Percentiles rank a stretch among this genome's conserved stretches.
These are phyloP conservation scores for Tholera decimalis DNA, from an alignment of 2,888 invertebrate species.

Conservation along the genomic window DNA sequence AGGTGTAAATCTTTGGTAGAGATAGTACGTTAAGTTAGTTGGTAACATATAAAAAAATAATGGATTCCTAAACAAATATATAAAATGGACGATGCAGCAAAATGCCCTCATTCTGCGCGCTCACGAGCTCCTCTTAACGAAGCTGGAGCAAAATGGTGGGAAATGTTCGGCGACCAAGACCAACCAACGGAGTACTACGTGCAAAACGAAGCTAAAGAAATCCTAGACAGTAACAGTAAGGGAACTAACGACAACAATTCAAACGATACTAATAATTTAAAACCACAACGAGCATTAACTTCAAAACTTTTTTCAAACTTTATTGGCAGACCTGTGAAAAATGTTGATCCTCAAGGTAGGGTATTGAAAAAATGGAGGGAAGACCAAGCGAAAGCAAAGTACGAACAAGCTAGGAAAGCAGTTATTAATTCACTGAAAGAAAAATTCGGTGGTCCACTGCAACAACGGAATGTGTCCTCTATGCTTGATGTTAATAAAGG, in stretches of 20 bases:
- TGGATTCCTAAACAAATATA: neutral
- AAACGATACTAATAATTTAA: constrained; percentile 66
- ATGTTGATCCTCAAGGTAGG: constrained; percentile 76
- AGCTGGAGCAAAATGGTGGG: constrained; percentile 80
- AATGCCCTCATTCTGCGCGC: constrained; percentile 77
- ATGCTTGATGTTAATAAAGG: constrained; percentile 72
- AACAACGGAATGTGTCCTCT: constrained; percentile 71
- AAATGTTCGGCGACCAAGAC: constrained; percentile 70
- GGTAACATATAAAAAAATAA: neutral
- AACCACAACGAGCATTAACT: constrained; percentile 66
- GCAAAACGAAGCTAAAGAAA: constrained; percentile 60
- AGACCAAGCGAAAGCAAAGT: constrained; percentile 79
- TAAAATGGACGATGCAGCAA: constrained; percentile 72
- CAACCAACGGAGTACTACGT: constrained; percentile 49
- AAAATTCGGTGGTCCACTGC: constrained; percentile 76
- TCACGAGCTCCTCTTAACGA: constrained; percentile 84
- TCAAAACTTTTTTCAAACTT: constrained; percentile 66
- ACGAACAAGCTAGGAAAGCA: constrained; percentile 82
- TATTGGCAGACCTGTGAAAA: constrained; percentile 62
- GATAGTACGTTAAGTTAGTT: constrained; percentile 40
- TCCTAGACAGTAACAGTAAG: constrained; percentile 42
- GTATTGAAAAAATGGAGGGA: constrained; percentile 85
- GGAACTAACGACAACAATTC: constrained; percentile 68
- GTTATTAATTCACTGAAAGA: constrained; percentile 87
- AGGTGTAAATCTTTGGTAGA: constrained; percentile 40